Conservation (phyloP, 2,888 invertebrate genomes). For the Andrena flavipes region DNA sequence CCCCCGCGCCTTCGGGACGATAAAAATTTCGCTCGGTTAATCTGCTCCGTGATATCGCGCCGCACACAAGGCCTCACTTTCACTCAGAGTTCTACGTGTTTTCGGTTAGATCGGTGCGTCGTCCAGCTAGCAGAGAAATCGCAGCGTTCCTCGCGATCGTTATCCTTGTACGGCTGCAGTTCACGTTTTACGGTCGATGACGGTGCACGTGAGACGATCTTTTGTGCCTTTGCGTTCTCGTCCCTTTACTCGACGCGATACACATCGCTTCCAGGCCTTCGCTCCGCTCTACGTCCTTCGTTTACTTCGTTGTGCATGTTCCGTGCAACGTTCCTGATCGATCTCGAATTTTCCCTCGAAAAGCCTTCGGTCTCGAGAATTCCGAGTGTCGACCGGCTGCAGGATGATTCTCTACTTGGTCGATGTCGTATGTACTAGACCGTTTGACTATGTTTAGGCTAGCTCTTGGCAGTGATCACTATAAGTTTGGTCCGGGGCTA, state of each 20-base stretch:
- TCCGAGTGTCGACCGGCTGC: constrained; percentile 21
- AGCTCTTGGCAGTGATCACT: constrained; percentile 73
- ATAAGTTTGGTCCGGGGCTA: constrained; percentile 71
- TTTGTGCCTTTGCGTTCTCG: too few species aligned
- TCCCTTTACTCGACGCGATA: too few species aligned
- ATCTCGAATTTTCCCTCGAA: background rate
- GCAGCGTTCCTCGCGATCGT: background rate
- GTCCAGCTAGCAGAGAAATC: too few species aligned
- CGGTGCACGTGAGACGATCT: too few species aligned
- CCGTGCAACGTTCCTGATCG: background rate
- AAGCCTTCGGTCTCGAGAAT: background rate
- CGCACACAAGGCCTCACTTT: background rate
- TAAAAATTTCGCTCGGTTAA: background rate
- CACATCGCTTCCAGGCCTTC: too few species aligned
- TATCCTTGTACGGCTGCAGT: background rate
- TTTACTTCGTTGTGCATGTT: constrained; percentile 40
- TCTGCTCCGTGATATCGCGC: background rate
- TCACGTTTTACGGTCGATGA: too few species aligned
- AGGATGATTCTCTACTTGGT: background rate
- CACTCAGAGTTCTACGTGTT: too few species aligned
- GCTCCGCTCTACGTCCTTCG: too few species aligned
- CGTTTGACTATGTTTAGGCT: constrained; percentile 58
- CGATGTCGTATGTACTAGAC: constrained; percentile 34
- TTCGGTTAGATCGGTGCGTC: background rate
- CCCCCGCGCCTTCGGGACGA: background rate